Evolutionary conservation across 2,888 invertebrate genomes (phyloP), one percentile per base, ranked within the genome.

Genomic region (Sycophila texana): DNA sequence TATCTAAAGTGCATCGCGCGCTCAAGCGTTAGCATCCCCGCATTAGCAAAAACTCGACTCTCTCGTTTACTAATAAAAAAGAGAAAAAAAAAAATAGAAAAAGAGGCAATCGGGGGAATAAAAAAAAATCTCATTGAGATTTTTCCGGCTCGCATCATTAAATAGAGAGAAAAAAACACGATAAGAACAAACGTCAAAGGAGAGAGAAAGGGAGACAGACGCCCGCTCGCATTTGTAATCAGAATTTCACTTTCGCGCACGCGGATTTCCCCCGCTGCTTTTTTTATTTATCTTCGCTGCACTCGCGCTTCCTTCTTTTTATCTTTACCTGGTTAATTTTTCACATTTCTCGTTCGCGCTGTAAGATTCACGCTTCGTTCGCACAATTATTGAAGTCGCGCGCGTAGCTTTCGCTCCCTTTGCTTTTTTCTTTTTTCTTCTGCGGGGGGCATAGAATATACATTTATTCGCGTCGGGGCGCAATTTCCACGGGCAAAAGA

Each of bases 81-180:
- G n/a, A n/a, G n/a, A n/a, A n/a, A n/a, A n/a, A n/a, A n/a, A n/a
- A n/a, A n/a, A n/a, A n/a, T n/a, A n/a, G n/a, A 58, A 58, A 58
- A 14, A 58, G 0, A 20, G 5, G 14, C 14, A 58, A 7, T 1
- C 2, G 3, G 26, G 10, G 39, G 5, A 60, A 53, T 53, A n/a
- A 53, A 20, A 18, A 39, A 58, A 66, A 66, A 65, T 66, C 58
- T 74, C 74, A 65, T 58, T 74, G 74, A 57, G 20, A 74, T 74
- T 74, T 74, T 74, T 74, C 74, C 74, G 49, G 58, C 57, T 39
- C 20, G 49, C 66, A 14, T 65, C 57, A 26, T 66, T 74, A 74
- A 74, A 57, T 22, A 20, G 12, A 53, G 53, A 14, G n/a, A 14
- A n/a, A 14, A 14, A 14, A 53, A n/a, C 16, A 53, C 5, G 53